Evolutionary conservation across 1,140 invertebrate genomes (phyloP).

Genomic region (Branchinecta lindahli): DNA sequence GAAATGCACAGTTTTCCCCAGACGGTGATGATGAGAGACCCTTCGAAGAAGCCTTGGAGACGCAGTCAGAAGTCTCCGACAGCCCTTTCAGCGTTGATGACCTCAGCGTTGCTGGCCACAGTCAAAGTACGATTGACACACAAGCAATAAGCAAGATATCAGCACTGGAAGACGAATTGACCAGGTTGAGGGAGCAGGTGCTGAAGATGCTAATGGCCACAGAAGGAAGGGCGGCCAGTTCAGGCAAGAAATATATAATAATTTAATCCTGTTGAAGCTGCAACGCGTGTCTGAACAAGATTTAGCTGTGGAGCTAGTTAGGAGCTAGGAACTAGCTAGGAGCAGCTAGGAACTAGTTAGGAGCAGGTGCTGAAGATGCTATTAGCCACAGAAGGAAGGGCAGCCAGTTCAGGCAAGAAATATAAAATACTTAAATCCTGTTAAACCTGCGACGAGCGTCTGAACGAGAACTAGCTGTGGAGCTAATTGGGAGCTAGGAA

Average conservation of each 20-base stretch:
- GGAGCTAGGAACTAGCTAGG: too few species aligned
- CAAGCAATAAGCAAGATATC: constrained; percentile 19
- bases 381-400: not conserved
- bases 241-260: too few species aligned
- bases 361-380: constrained; percentile 20
- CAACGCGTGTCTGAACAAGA: constrained; percentile 19
- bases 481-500: too few species aligned
- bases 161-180: constrained; percentile 20
- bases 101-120: not conserved
- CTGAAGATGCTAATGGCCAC: constrained; percentile 17
- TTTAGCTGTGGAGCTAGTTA: too few species aligned
- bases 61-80: not conserved
- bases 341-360: too few species aligned
- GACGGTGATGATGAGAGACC: not conserved
- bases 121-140: constrained; percentile 20
- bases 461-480: too few species aligned
- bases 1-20: not conserved
- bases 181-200: constrained; percentile 19
- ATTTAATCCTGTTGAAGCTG: too few species aligned
- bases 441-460: too few species aligned
- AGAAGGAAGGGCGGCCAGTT: constrained; percentile 1
- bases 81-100: not conserved
- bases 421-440: too few species aligned
- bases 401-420: constrained; percentile 16
- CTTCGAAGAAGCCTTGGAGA: not conserved